Evolutionary conservation across 2,888 invertebrate species (phyloP).

Genomic region (Polydrusus cervinus): DNA sequence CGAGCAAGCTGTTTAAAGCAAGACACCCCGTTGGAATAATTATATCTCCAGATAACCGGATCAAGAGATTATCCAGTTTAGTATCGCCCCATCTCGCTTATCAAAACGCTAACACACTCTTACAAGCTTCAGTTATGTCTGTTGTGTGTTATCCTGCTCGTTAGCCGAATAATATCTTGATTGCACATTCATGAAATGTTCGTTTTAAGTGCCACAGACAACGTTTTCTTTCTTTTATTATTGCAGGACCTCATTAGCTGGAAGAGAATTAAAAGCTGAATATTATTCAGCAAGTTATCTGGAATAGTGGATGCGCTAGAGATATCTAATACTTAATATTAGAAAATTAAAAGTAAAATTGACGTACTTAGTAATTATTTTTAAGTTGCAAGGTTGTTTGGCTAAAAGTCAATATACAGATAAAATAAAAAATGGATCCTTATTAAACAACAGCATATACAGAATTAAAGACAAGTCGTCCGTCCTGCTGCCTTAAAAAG

Average conservation of each 20-base stretch:
- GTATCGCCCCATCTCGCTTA: constrained; percentile 69
- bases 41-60: constrained; percentile 72
- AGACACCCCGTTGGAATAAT: constrained; percentile 73
- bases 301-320: not conserved
- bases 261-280: constrained; percentile 14
- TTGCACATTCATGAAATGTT: constrained; percentile 61
- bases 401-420: no score
- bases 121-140: constrained; percentile 63
- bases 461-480: no score
- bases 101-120: constrained; percentile 68
- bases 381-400: no score
- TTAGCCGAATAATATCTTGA: constrained; percentile 65
- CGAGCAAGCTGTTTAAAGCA: constrained; percentile 72
- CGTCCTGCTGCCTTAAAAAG: no score
- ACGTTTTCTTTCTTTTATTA: constrained; percentile 27
- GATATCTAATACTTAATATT: not conserved
- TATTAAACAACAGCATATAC: no score
- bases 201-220: constrained; percentile 36
- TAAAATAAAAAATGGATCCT: no score
- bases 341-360: no score
- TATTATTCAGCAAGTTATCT: not conserved
- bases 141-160: constrained; percentile 61
- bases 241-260: constrained; percentile 25
- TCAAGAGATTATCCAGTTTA: constrained; percentile 72
- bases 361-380: no score